Percentiles rank a stretch among this genome's conserved stretches.
phyloP scores from a whole-genome alignment of 2,113 vertebrate species.

The human (Homo sapiens) region GRCh38 chr15:58893001-58893500 shows the following conservation, averaged over 20 bases:
- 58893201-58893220: background rate
- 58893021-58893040: constrained; percentile 87
- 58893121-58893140: background rate
- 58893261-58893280: constrained; percentile 85
- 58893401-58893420: background rate
- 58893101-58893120: background rate
- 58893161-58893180: background rate
- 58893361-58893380: constrained; percentile 80
- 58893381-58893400: background rate
- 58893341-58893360: constrained; percentile 93
- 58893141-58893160: background rate
- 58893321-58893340: constrained; percentile 89
- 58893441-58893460: constrained; percentile 24
- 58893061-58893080: constrained; percentile 59
- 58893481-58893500: background rate
- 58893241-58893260: background rate
- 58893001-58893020: constrained; percentile 89
- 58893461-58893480: background rate
- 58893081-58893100: constrained; percentile 42
- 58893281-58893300: constrained; percentile 92
- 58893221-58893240: background rate
- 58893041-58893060: constrained; percentile 87
- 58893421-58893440: background rate
- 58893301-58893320: constrained; percentile 90
- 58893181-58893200: background rate